Percentiles rank a stretch among this genome's conserved stretches.
phyloP scores from a whole-genome alignment of 2,113 vertebrate genomes.

The Benitochromis conjunctus region DNA sequence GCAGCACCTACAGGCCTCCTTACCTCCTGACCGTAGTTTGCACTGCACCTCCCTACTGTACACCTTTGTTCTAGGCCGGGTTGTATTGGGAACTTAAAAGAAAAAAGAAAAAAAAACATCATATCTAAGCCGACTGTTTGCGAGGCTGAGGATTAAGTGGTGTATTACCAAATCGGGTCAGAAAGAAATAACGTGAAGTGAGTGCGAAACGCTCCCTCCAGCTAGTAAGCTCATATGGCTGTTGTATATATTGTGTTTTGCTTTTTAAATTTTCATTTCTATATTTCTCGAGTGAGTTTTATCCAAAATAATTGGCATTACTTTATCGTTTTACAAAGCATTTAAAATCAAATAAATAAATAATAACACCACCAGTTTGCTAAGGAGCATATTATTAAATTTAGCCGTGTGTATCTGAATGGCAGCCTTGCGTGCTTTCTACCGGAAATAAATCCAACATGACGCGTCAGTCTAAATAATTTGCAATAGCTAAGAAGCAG shows the following conservation, averaged over 20 bases:
- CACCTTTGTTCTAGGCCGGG: background rate
- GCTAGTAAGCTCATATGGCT: background rate
- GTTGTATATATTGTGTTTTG: background rate
- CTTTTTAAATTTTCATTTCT: background rate
- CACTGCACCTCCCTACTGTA: background rate
- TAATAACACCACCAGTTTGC: background rate
- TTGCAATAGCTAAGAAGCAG: background rate
- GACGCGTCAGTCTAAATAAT: conserved; percentile 39
- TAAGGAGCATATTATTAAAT: background rate
- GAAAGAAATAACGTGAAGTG: conserved; percentile 26
- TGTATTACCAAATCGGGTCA: conserved; percentile 50
- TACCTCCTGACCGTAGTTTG: background rate
- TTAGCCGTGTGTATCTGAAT: background rate
- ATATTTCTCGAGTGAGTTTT: background rate
- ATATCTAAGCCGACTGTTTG: background rate
- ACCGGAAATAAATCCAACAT: conserved; percentile 50
- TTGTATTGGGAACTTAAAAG: background rate
- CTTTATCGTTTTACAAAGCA: background rate
- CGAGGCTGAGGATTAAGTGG: conserved; percentile 8
- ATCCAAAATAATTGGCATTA: background rate
- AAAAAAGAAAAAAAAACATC: background rate
- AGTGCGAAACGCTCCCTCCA: background rate
- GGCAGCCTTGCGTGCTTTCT: background rate
- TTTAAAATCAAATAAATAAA: background rate
- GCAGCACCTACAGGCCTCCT: background rate